Evolutionary conservation across 2,113 vertebrate species (phyloP).

Genomic region (Phyllopteryx taeniolatus): DNA sequence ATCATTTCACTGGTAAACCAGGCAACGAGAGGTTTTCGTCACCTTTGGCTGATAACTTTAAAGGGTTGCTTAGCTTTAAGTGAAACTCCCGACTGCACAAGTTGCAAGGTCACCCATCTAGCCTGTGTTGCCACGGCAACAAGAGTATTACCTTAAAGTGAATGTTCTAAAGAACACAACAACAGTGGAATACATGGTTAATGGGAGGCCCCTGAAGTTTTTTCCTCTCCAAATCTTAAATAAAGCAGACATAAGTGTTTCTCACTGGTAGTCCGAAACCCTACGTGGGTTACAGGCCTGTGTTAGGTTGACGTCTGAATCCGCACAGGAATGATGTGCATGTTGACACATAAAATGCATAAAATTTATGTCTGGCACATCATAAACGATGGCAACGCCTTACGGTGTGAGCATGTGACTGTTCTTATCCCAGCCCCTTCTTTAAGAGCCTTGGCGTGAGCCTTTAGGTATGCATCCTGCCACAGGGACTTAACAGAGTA

Average conservation of each 20-base stretch:
- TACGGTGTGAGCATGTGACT: background rate
- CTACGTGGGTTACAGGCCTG: background rate
- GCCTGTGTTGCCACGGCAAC: conserved; percentile 39
- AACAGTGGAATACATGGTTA: background rate
- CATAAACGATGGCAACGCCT: background rate
- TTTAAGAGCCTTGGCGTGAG: conserved; percentile 20
- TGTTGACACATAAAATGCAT: background rate
- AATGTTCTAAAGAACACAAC: background rate
- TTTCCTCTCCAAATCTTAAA: background rate
- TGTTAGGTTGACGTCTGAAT: background rate
- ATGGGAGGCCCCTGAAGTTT: background rate
- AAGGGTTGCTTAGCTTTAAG: background rate
- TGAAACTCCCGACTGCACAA: background rate
- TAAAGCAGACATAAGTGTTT: background rate
- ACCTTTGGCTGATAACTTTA: background rate
- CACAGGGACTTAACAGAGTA: conserved; percentile 33
- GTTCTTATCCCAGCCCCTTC: conserved; percentile 6
- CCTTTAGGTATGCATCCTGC: conserved; percentile 35
- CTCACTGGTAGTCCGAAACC: background rate
- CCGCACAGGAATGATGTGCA: background rate
- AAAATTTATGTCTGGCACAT: background rate
- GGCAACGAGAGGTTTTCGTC: no score
- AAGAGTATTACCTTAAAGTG: background rate
- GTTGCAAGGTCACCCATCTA: conserved; percentile 8
- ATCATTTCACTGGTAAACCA: background rate